These are phyloP conservation scores for Caracal caracal DNA, from an alignment of 2,113 vertebrate species.

Conservation along the genomic window DNA sequence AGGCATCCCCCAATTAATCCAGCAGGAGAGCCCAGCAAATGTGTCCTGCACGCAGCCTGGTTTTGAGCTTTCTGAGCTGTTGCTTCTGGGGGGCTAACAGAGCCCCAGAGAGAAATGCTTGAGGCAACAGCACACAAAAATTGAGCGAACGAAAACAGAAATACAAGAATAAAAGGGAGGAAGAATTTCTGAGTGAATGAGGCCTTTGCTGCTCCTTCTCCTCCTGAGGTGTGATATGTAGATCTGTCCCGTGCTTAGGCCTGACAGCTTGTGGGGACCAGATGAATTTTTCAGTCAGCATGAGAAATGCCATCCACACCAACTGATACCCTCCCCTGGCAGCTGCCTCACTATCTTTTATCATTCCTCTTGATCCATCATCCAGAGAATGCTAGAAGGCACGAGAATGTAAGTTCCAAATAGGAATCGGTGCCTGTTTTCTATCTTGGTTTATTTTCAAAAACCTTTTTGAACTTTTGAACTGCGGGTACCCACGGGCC, in stretches of 20 bases:
- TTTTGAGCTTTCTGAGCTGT: background rate
- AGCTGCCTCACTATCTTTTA: background rate
- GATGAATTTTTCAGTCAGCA: conserved; percentile 33
- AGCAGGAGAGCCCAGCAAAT: conserved; percentile 31
- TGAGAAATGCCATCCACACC: conserved; percentile 44
- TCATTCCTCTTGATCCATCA: conserved; percentile 52
- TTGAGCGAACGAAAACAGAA: background rate
- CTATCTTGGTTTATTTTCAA: conserved; percentile 61
- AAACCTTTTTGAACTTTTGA: conserved; percentile 73
- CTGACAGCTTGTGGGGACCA: conserved; percentile 64
- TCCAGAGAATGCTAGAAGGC: conserved; percentile 46
- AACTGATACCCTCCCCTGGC: background rate
- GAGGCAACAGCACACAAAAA: conserved; percentile 4
- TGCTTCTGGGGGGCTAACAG: conserved; percentile 58
- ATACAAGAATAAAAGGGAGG: background rate
- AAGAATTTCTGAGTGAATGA: background rate
- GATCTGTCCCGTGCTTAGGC: background rate
- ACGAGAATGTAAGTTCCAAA: conserved; percentile 17
- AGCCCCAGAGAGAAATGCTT: background rate
- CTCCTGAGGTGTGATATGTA: background rate
- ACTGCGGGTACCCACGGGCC: conserved; percentile 22
- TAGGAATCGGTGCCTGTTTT: conserved; percentile 48
- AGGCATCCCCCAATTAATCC: background rate
- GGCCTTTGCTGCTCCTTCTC: conserved; percentile 51
- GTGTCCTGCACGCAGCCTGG: conserved; percentile 12